phyloP scores from a whole-genome alignment of 2,113 vertebrate species.

The Colossoma macropomum region DNA sequence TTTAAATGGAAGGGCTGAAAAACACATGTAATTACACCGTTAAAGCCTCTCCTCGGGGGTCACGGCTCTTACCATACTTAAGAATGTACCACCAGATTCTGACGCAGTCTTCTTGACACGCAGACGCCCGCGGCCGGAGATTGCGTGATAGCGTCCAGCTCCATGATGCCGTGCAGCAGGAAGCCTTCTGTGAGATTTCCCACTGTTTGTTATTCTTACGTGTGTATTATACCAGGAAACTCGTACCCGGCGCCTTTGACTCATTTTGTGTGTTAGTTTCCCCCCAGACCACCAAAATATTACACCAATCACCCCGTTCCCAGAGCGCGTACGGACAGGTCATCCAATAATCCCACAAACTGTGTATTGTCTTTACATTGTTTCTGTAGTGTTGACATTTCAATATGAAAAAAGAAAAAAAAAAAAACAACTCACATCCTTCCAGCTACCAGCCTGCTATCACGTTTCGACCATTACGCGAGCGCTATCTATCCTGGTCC shows the following conservation, averaged over 20 bases:
- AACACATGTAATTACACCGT: neutral
- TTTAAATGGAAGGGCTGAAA: neutral
- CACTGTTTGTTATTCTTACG: conserved; percentile 56
- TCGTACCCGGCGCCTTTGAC: conserved; percentile 43
- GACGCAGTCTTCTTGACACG: conserved; percentile 17
- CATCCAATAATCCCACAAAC: conserved; percentile 42
- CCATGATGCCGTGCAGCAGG: conserved; percentile 47
- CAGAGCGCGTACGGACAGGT: conserved; percentile 14
- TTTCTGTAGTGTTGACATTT: conserved; percentile 27
- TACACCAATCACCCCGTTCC: conserved; percentile 32
- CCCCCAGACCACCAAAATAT: conserved; percentile 33
- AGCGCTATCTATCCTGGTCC: conserved; percentile 1
- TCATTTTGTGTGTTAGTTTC: conserved; percentile 51
- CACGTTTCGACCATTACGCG: neutral
- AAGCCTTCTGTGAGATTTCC: conserved; percentile 55
- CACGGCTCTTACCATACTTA: neutral
- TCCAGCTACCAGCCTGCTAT: conserved; percentile 28
- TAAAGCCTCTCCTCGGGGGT: conserved; percentile 14
- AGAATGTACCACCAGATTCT: neutral
- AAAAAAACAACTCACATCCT: conserved; percentile 27
- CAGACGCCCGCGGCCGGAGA: conserved; percentile 1
- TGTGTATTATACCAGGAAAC: conserved; percentile 56
- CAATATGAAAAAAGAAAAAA: conserved; percentile 20
- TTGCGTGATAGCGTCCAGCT: conserved; percentile 28
- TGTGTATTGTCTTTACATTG: conserved; percentile 38